These are phyloP conservation scores for Microcebus tavaratra DNA, from an alignment of 2,113 vertebrate species.

Conservation along the genomic window DNA sequence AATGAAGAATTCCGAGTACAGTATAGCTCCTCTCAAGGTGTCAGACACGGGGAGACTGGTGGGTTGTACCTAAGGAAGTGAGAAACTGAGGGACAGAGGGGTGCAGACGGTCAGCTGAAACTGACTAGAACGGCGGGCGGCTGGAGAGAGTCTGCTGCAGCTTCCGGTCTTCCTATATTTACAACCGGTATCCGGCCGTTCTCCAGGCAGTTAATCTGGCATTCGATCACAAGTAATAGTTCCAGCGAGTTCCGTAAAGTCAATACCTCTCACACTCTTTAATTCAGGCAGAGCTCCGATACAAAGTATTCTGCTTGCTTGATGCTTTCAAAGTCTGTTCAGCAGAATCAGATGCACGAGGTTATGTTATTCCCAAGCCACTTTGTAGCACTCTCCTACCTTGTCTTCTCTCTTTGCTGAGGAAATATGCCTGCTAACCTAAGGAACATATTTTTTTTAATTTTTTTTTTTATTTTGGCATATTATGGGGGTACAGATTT, in stretches of 20 bases:
- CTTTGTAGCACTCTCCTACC: neutral
- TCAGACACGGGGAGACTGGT: neutral
- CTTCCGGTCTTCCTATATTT: neutral
- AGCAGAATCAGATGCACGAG: conserved; percentile 31
- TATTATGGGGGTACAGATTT: too few relatives aligned
- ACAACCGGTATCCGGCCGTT: neutral
- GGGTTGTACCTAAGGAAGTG: neutral
- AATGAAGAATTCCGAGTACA: neutral
- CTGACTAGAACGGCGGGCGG: fast-evolving
- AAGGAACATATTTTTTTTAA: neutral
- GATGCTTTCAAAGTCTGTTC: conserved; percentile 35
- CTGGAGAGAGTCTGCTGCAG: neutral
- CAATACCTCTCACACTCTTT: conserved; percentile 6
- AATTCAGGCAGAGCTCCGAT: conserved; percentile 29
- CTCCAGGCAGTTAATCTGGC: neutral
- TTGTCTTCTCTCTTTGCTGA: neutral
- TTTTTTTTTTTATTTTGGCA: too few relatives aligned
- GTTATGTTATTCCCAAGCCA: neutral
- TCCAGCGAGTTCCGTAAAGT: conserved; percentile 23
- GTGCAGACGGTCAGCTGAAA: neutral
- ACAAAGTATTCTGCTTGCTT: neutral
- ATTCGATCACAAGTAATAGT: neutral
- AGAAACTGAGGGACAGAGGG: neutral
- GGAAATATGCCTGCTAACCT: neutral
- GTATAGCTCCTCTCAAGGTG: fast-evolving